Evolutionary conservation across 2,888 invertebrate species (phyloP).

Genomic region (Euphydryas editha): DNA sequence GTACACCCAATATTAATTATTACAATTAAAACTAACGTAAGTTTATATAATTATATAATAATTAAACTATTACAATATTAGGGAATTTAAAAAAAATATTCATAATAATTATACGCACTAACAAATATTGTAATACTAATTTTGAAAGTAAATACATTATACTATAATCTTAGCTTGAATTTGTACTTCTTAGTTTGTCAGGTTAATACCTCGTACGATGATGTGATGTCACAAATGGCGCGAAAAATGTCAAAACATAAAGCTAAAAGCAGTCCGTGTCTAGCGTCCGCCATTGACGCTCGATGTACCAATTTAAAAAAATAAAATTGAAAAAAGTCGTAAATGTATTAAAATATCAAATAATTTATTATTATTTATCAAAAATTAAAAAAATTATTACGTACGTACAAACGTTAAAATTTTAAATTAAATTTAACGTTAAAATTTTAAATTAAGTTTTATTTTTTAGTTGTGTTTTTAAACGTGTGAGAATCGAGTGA

Average conservation of each 20-base stretch:
- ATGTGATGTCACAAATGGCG: slow-evolving; percentile 31
- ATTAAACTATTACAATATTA: too few relatives aligned
- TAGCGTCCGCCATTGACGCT: slow-evolving; percentile 15
- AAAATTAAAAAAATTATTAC: too few relatives aligned
- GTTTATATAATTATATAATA: too few relatives aligned
- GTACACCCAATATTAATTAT: too few relatives aligned
- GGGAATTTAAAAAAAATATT: too few relatives aligned
- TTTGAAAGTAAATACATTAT: not conserved
- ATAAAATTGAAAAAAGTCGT: not conserved
- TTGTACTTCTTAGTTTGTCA: not conserved
- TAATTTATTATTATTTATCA: too few relatives aligned
- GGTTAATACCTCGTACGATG: slow-evolving; percentile 7
- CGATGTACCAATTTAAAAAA: slow-evolving; percentile 4
- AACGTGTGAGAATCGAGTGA: not conserved
- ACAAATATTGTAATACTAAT: not conserved
- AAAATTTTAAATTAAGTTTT: not conserved
- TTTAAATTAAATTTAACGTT: not conserved
- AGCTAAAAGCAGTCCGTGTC: slow-evolving; percentile 20
- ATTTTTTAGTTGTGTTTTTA: not conserved
- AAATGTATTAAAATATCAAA: not conserved
- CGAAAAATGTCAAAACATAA: slow-evolving; percentile 31
- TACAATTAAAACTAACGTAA: too few relatives aligned
- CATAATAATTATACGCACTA: not conserved
- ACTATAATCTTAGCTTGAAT: not conserved
- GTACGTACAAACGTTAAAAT: too few relatives aligned